Conservation (phyloP, 2,797 vertebrate genomes). For the Discoglossus pictus region DNA sequence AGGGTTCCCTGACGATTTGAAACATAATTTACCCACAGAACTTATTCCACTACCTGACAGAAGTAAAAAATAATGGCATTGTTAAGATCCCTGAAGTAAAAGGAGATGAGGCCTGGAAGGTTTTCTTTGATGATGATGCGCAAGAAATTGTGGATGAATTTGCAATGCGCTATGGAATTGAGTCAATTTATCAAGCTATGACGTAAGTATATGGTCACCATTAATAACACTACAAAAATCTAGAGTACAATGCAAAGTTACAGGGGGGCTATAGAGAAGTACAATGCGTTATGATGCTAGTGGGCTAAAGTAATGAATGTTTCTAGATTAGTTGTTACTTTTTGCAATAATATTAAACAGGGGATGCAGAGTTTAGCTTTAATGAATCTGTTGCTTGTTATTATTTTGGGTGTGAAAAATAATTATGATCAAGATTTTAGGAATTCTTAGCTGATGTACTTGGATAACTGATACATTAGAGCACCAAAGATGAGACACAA, state of each 20-base stretch:
- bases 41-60: constrained; percentile 93
- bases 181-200: constrained; percentile 98
- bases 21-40: constrained; percentile 74
- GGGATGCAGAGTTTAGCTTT: too few species aligned
- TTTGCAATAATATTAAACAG: too few species aligned
- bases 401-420: too few species aligned
- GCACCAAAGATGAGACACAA: too few species aligned
- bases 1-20: constrained; percentile 48
- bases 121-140: constrained; percentile 91
- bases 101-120: constrained; percentile 97
- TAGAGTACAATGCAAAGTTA: background rate
- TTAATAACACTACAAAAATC: constrained; percentile 11
- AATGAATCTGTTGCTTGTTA: too few species aligned
- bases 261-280: background rate
- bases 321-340: too few species aligned
- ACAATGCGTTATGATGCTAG: too few species aligned
- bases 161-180: constrained; percentile 95
- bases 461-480: too few species aligned
- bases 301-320: too few species aligned
- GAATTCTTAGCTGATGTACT: too few species aligned
- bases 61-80: constrained; percentile 82
- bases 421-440: too few species aligned
- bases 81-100: constrained; percentile 93
- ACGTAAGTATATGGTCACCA: constrained; percentile 79
- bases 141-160: constrained; percentile 98